phyloP scores from a whole-genome alignment of 2,888 invertebrate species.

The Ophioninae sp. region DNA sequence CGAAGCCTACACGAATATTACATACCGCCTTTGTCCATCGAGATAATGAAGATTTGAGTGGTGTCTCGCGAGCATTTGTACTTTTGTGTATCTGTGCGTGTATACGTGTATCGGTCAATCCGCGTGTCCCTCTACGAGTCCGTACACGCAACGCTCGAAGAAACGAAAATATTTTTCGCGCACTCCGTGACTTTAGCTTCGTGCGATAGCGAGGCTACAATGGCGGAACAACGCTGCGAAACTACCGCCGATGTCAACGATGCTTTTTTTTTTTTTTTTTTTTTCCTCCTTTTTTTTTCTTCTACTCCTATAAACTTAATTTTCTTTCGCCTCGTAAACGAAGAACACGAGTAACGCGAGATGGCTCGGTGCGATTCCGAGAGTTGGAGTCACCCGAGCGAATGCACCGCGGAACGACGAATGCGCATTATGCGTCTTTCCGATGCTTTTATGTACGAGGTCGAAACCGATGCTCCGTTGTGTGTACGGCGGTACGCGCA shows the following conservation, averaged over 20 bases:
- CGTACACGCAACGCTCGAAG: conserved; percentile 14
- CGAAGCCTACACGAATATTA: conserved; percentile 71
- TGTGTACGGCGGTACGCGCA: conserved; percentile 42
- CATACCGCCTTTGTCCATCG: conserved; percentile 70
- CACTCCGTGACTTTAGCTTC: too few relatives aligned
- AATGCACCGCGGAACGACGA: conserved; percentile 46
- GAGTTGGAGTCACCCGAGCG: not conserved
- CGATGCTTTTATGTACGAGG: conserved; percentile 58
- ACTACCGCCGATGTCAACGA: too few relatives aligned
- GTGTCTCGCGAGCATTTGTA: not conserved
- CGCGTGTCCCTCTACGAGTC: conserved; percentile 53
- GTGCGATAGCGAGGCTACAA: too few relatives aligned
- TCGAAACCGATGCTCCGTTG: conserved; percentile 49
- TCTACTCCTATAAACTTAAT: too few relatives aligned
- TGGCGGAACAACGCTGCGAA: too few relatives aligned
- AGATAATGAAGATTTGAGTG: conserved; percentile 57
- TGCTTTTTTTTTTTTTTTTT: too few relatives aligned
- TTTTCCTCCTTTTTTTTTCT: too few relatives aligned
- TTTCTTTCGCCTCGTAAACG: not conserved
- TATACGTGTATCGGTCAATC: conserved; percentile 32
- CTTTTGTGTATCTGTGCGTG: too few relatives aligned
- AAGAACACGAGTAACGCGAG: conserved; percentile 10
- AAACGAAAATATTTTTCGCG: too few relatives aligned
- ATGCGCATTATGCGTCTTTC: conserved; percentile 57
- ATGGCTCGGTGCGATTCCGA: too few relatives aligned